Percentiles rank a stretch among this genome's conserved stretches.
These are phyloP conservation scores for Saiga tatarica DNA, from an alignment of 2,113 vertebrate species.

Conservation along the genomic window DNA sequence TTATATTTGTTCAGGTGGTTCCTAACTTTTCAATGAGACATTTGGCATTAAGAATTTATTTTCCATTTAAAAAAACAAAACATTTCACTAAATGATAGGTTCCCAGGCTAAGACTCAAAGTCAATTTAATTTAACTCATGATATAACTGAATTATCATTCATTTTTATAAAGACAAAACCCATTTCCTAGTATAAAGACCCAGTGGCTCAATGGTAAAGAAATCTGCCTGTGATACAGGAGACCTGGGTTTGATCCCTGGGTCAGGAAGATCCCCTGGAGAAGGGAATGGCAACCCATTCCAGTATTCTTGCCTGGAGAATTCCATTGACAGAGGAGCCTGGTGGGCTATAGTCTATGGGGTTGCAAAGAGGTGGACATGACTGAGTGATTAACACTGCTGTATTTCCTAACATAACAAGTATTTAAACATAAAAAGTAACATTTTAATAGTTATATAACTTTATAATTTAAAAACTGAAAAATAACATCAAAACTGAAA, in stretches of 20 bases:
- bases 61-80: conserved; percentile 3
- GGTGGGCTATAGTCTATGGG: not conserved
- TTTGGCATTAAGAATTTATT: conserved; percentile 19
- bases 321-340: not conserved
- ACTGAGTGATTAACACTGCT: not conserved
- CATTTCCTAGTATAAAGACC: not conserved
- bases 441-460: not conserved
- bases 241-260: not conserved
- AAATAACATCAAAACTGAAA: conserved; percentile 28
- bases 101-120: not conserved
- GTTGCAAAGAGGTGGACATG: not conserved
- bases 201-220: not conserved
- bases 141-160: not conserved
- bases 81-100: not conserved
- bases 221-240: not conserved
- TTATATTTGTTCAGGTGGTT: not conserved
- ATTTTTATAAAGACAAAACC: not conserved
- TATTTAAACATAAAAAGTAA: conserved; percentile 17
- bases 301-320: not conserved
- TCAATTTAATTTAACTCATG: conserved; percentile 45
- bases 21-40: conserved; percentile 17
- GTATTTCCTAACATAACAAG: not conserved
- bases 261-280: not conserved
- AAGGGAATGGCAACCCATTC: not conserved
- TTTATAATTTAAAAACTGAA: conserved; percentile 34